Evolutionary conservation across 2,888 invertebrate species (phyloP).

Genomic region (Osedax frankpressi): DNA sequence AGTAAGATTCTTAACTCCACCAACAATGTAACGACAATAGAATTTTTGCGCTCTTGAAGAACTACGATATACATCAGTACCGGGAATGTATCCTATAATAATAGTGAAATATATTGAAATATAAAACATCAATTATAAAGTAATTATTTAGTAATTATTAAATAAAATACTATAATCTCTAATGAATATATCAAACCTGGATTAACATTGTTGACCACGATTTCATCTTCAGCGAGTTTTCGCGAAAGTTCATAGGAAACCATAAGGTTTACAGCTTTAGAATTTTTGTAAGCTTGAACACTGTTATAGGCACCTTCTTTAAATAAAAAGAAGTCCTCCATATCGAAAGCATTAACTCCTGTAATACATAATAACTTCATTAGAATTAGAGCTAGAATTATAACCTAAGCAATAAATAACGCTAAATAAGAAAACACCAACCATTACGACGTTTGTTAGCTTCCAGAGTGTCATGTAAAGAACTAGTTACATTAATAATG

Average conservation of each 20-base stretch:
- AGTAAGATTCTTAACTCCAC: neutral
- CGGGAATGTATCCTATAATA: slow-evolving; percentile 33
- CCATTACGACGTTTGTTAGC: slow-evolving; percentile 26
- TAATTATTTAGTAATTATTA: neutral
- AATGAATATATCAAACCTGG: slow-evolving; percentile 29
- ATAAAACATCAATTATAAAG: neutral
- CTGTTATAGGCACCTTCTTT: slow-evolving; percentile 31
- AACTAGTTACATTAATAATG: slow-evolving; percentile 31
- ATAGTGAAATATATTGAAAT: neutral
- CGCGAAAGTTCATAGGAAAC: slow-evolving; percentile 33
- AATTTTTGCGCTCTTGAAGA: slow-evolving; percentile 29
- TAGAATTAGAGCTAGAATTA: neutral
- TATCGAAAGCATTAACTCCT: slow-evolving; percentile 31
- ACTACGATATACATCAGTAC: slow-evolving; percentile 31
- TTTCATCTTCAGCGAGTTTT: slow-evolving; percentile 31
- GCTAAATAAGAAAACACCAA: slow-evolving; percentile 18
- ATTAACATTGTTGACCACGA: slow-evolving; percentile 33
- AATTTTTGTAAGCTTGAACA: slow-evolving; percentile 36
- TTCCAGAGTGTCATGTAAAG: slow-evolving; percentile 30
- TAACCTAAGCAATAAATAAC: neutral
- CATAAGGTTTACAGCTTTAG: slow-evolving; percentile 34
- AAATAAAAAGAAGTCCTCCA: slow-evolving; percentile 34
- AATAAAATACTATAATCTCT: neutral
- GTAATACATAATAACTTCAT: slow-evolving; percentile 13
- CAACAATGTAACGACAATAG: slow-evolving; percentile 29